Percentiles rank a stretch among this genome's conserved stretches.
Conservation (phyloP, 2,888 invertebrate genomes). For the Drosophila fulvimacula region DNA sequence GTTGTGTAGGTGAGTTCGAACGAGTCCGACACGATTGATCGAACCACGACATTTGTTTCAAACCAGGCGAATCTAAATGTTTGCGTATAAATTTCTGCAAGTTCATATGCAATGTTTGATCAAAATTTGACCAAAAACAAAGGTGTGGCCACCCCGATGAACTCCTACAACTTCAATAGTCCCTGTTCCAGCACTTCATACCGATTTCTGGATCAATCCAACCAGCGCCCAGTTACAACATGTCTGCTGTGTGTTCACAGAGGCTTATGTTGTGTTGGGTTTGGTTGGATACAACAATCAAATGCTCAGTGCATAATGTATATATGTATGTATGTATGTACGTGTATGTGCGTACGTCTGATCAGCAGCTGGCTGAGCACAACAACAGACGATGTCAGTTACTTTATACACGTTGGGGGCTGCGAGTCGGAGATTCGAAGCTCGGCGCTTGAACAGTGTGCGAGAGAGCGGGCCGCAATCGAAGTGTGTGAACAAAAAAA, state of each 20-base stretch:
- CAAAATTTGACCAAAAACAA: neutral
- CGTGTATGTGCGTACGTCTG: slow-evolving; percentile 24
- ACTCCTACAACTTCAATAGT: neutral
- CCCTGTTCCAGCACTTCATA: neutral
- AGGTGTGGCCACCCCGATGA: slow-evolving; percentile 20
- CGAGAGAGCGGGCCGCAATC: slow-evolving; percentile 21
- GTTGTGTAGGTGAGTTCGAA: slow-evolving; percentile 11
- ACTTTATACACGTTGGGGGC: slow-evolving; percentile 67
- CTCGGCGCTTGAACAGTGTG: slow-evolving; percentile 16
- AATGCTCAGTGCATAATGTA: slow-evolving; percentile 7
- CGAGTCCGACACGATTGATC: neutral
- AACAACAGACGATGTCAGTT: slow-evolving; percentile 61
- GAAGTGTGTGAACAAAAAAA: slow-evolving; percentile 48
- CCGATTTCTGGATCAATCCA: slow-evolving; percentile 4
- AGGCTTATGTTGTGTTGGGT: slow-evolving; percentile 39
- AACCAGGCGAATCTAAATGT: slow-evolving; percentile 15
- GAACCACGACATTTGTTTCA: slow-evolving; percentile 35
- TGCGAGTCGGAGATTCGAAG: slow-evolving; percentile 52
- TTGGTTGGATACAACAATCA: slow-evolving; percentile 25
- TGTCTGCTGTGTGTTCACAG: slow-evolving; percentile 29
- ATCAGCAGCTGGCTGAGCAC: slow-evolving; percentile 57
- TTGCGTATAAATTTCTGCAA: neutral
- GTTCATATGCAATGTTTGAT: neutral
- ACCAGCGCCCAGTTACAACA: slow-evolving; percentile 25
- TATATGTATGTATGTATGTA: neutral